These are phyloP conservation scores for Anastrepha obliqua DNA, from an alignment of 1,140 invertebrate species.

Conservation along the genomic window DNA sequence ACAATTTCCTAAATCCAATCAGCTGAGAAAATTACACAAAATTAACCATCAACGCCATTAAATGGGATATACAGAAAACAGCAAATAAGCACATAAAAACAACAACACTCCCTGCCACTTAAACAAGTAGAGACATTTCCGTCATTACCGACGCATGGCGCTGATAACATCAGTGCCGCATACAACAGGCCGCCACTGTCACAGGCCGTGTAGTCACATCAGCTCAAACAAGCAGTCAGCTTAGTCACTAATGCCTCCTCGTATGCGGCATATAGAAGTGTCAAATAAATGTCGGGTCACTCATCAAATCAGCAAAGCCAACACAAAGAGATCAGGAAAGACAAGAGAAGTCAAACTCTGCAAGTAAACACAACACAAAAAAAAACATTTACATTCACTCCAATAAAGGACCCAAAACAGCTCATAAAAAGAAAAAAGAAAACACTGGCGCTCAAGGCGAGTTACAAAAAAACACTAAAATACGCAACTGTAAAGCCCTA, in stretches of 20 bases:
- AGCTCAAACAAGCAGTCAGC: not conserved
- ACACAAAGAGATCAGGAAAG: not conserved
- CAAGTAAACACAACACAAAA: not conserved
- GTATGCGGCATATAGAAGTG: conserved; percentile 1
- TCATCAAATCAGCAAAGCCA: not conserved
- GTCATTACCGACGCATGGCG: not conserved
- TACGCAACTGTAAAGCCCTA: not conserved
- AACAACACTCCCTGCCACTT: not conserved
- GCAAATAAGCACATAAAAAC: not conserved
- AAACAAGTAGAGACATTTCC: not conserved
- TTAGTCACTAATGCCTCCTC: not conserved
- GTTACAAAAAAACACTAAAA: not conserved
- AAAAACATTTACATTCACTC: not conserved
- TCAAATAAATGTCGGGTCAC: conserved; percentile 37
- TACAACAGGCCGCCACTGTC: not conserved
- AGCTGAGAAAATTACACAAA: conserved; percentile 3
- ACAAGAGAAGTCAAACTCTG: not conserved
- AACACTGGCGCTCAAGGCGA: not conserved
- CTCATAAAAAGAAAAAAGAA: not conserved
- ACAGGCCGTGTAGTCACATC: not conserved
- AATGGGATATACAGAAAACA: not conserved
- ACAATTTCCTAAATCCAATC: not conserved
- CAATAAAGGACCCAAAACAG: not conserved
- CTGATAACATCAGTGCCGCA: not conserved
- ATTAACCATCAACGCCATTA: not conserved